Percentiles rank a stretch among this genome's conserved stretches.
Conservation (phyloP, 2,888 invertebrate species). For the Drosophila macrospina region DNA sequence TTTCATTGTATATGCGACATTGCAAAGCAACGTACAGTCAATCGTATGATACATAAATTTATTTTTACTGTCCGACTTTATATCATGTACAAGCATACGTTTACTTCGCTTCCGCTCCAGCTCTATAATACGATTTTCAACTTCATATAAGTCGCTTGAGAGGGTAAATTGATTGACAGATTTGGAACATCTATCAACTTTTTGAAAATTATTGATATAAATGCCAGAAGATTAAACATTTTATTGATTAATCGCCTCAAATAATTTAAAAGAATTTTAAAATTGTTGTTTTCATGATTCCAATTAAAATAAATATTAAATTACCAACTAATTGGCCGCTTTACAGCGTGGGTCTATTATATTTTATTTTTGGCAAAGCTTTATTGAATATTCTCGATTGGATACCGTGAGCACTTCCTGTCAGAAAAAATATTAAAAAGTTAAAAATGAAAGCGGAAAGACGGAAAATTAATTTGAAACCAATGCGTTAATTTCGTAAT, state of each 20-base stretch:
- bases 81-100: constrained; percentile 35
- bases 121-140: no score
- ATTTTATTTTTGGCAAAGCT: neutral
- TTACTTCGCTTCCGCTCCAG: constrained; percentile 19
- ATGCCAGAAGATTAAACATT: neutral
- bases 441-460: constrained; percentile 38
- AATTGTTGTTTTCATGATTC: neutral
- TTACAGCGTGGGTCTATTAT: constrained; percentile 7
- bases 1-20: constrained; percentile 15
- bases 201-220: neutral
- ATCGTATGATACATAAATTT: constrained; percentile 36
- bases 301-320: constrained; percentile 11
- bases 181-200: neutral
- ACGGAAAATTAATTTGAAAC: constrained; percentile 63
- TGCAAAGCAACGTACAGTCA: constrained; percentile 10
- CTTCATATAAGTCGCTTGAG: neutral
- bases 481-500: constrained; percentile 59
- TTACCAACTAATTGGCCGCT: constrained; percentile 18
- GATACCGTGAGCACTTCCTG: constrained; percentile 35
- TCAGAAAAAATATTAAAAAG: constrained; percentile 30
- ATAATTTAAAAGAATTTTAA: constrained; percentile 11
- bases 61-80: constrained; percentile 37
- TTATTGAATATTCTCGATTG: constrained; percentile 4
- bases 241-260: neutral
- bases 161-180: constrained; percentile 3